Conservation (phyloP, 2,888 invertebrate species). For the Yponomeuta sedellus region DNA sequence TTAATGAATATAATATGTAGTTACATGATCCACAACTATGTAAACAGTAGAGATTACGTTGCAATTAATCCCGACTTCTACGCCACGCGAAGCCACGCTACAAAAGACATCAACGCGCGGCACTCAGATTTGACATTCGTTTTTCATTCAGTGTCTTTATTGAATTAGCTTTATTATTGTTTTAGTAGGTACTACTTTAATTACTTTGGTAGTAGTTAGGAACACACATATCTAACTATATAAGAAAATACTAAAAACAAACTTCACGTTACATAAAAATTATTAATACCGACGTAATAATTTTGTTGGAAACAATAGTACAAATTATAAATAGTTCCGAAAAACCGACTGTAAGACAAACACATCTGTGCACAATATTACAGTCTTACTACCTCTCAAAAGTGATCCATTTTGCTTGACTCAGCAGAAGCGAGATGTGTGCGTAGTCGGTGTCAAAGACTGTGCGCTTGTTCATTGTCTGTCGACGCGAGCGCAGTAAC, state of each 20-base stretch:
- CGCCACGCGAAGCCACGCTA: not conserved
- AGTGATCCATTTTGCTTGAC: slow-evolving; percentile 4
- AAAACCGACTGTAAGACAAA: not conserved
- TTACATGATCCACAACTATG: not conserved
- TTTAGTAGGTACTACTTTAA: not conserved
- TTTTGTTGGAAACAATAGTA: slow-evolving; percentile 6
- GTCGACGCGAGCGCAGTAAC: slow-evolving; percentile 47
- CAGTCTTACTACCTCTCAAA: not conserved
- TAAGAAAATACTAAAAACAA: not conserved
- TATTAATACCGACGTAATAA: not conserved
- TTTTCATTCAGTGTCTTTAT: not conserved
- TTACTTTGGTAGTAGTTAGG: not conserved
- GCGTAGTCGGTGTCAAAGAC: slow-evolving; percentile 59
- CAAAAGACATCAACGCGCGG: slow-evolving; percentile 22
- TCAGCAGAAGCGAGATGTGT: slow-evolving; percentile 19
- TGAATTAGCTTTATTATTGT: not conserved
- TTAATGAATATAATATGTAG: no score
- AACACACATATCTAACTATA: not conserved
- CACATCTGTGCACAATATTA: not conserved
- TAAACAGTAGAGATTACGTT: not conserved
- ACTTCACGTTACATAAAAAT: not conserved
- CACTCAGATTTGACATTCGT: not conserved
- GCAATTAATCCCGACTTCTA: not conserved
- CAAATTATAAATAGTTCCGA: not conserved
- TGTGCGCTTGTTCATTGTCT: slow-evolving; percentile 55